These are phyloP conservation scores for Heterocephalus glaber DNA, from an alignment of 2,113 vertebrate species.

Conservation along the genomic window DNA sequence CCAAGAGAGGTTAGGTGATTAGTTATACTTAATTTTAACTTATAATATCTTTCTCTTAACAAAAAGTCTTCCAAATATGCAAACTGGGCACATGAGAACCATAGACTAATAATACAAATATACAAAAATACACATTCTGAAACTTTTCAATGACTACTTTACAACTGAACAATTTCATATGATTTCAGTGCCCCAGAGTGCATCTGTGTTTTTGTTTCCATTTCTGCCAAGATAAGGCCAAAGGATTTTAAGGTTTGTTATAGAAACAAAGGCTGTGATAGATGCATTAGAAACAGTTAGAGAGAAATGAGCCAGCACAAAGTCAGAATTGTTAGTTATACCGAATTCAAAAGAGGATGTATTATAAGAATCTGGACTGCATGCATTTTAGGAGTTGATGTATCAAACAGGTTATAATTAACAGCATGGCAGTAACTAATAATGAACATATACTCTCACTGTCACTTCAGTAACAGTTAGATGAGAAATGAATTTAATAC, in stretches of 20 bases:
- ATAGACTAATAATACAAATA: neutral
- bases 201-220: neutral
- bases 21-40: neutral
- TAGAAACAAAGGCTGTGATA: neutral
- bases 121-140: neutral
- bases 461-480: neutral
- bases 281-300: neutral
- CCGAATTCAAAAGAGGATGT: neutral
- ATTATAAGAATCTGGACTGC: neutral
- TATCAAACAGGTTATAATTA: neutral
- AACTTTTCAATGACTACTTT: neutral
- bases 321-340: neutral
- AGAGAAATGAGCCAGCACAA: neutral
- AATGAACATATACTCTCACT: neutral
- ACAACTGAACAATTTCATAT: neutral
- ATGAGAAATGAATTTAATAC: neutral
- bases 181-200: neutral
- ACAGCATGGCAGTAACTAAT: neutral
- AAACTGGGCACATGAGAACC: neutral
- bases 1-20: neutral
- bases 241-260: neutral
- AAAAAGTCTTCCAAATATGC: neutral
- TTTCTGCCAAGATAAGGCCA: neutral
- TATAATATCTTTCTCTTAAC: neutral
- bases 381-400: neutral